Evolutionary conservation across 2,888 invertebrate genomes (phyloP).

Genomic region (Dioctria rufipes): DNA sequence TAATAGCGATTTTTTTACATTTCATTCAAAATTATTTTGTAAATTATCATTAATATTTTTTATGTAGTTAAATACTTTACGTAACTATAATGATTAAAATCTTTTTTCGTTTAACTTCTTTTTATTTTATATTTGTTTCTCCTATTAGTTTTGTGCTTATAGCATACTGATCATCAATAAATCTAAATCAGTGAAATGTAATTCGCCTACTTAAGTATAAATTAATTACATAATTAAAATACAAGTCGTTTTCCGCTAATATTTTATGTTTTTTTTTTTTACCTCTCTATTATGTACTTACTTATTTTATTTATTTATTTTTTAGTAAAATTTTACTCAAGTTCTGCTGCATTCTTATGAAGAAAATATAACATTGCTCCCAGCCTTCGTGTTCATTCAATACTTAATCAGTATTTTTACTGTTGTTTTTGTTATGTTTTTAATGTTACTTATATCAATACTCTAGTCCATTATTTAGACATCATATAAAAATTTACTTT

Average conservation of each 20-base stretch:
- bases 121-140: slow-evolving; percentile 14
- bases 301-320: too few relatives aligned
- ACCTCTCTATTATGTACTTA: not conserved
- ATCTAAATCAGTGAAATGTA: slow-evolving; percentile 12
- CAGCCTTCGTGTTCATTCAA: too few relatives aligned
- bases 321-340: too few relatives aligned
- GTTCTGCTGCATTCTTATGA: too few relatives aligned
- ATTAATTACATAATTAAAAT: slow-evolving; percentile 25
- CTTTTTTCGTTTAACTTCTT: not conserved
- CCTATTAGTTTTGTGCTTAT: slow-evolving; percentile 6
- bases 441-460: too few relatives aligned
- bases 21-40: not conserved
- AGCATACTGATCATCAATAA: slow-evolving; percentile 11
- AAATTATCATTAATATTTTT: not conserved
- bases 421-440: too few relatives aligned
- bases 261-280: slow-evolving; percentile 11
- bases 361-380: too few relatives aligned
- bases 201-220: slow-evolving; percentile 19
- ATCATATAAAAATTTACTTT: not conserved
- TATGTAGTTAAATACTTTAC: not conserved
- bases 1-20: slow-evolving; percentile 3
- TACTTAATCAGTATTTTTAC: too few relatives aligned
- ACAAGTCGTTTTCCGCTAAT: slow-evolving; percentile 22
- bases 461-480: too few relatives aligned
- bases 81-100: slow-evolving; percentile 17